Base-by-base conservation (phyloP, 2,888 invertebrate species). In the Horisme vitalbata region DNA sequence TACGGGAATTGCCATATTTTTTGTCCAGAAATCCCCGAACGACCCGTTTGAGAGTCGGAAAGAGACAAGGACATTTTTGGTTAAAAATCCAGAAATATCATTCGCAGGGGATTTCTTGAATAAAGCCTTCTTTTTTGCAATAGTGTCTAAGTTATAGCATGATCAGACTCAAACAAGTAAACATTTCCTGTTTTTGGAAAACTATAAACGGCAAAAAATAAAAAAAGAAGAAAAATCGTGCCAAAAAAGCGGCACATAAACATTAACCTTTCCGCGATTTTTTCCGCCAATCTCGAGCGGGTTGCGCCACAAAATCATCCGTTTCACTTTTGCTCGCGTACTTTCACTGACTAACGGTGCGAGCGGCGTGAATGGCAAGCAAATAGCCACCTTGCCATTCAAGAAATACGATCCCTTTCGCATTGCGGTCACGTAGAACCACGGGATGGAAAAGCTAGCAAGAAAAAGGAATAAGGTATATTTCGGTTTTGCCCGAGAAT, bases 261-360 rank as follows among this genome's bases (percentile, higher is more conserved):
- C 38, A 44, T 48, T 44, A 49, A 49, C 39, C 43, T 49, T 39
- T 49, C 44, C 39, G 74, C 68, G 66, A 71, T 79, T 82, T 80
- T 81, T 81, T 75, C 75, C 79, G 75, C 64, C 71, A 75, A 79
- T 79, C 80, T 77, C 73, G 65, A 69, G 63, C 71, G 59, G 68
- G 71, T 79, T 79, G 77, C 74, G 75, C 73, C 76, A 79, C 68
- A 75, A 74, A 75, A 73, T 75, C 77, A 71, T 73, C 73, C 79
- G 84, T 88, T 87, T 88, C 88, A 88, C 87, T 88, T 87, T 87
- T 86, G 82, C 78, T 63, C 53, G 65, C 71, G 65, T 77, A 86
- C 87, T 87, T 87, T 87, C 87, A 86, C 88, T 83, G 79, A n/a
- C 71, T 82, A 83, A 85, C 85, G 83, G 84, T 79, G 74, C 68